Evolutionary conservation across 2,797 vertebrate species (phyloP).

Genomic region (Pseudomugil gertrudae): DNA sequence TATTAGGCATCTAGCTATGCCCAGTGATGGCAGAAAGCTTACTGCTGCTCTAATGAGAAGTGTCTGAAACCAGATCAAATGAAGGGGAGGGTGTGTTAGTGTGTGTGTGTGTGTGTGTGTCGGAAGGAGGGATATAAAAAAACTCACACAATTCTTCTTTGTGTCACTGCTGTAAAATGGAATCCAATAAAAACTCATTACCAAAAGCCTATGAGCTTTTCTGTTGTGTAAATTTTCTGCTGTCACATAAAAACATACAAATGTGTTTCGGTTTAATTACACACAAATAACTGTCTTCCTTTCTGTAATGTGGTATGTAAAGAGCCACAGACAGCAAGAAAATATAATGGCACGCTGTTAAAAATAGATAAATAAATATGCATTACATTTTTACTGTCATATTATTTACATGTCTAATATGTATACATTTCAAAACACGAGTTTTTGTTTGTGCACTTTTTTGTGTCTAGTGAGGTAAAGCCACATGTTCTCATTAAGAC

Average conservation of each 20-base stretch:
- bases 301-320: background rate
- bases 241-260: background rate
- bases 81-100: background rate
- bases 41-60: constrained; percentile 55
- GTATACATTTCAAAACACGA: constrained; percentile 24
- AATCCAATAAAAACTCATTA: constrained; percentile 1
- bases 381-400: background rate
- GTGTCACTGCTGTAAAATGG: constrained; percentile 16
- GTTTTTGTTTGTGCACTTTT: constrained; percentile 13
- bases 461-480: constrained; percentile 33
- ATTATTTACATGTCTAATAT: background rate
- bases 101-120: no score
- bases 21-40: constrained; percentile 29
- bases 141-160: constrained; percentile 13
- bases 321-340: background rate
- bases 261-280: background rate
- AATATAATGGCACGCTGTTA: background rate
- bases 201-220: constrained; percentile 12
- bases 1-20: constrained; percentile 39
- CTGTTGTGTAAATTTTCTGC: background rate
- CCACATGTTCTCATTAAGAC: constrained; percentile 60
- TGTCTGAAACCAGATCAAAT: constrained; percentile 53
- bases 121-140: constrained; percentile 6
- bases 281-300: background rate
- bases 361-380: background rate